phyloP scores from a whole-genome alignment of 2,888 invertebrate genomes.

The Hedya salicella region DNA sequence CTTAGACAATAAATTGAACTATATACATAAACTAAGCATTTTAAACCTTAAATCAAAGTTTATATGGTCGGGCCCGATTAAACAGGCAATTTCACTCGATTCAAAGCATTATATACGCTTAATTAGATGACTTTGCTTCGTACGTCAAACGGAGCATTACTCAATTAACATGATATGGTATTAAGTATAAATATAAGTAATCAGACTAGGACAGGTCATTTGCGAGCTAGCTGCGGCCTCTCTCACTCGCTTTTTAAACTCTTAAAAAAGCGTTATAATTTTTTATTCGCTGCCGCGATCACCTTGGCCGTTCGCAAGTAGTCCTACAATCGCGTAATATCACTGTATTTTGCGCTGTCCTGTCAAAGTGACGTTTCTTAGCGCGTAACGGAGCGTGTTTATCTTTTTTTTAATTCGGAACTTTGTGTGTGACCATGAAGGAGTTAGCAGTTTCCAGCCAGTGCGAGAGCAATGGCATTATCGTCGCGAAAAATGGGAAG shows the following conservation, averaged over 20 bases:
- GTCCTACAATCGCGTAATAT: slow-evolving; percentile 44
- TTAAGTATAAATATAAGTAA: slow-evolving; percentile 36
- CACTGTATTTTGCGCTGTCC: slow-evolving; percentile 44
- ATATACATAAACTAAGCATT: background rate
- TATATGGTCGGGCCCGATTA: background rate
- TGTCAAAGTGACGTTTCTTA: slow-evolving; percentile 79
- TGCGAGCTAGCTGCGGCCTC: slow-evolving; percentile 34
- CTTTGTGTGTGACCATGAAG: slow-evolving; percentile 66
- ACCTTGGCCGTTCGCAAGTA: slow-evolving; percentile 71
- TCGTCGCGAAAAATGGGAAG: slow-evolving; percentile 70
- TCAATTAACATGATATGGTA: slow-evolving; percentile 15
- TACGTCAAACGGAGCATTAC: slow-evolving; percentile 24
- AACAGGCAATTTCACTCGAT: slow-evolving; percentile 2
- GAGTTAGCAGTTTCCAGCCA: slow-evolving; percentile 69
- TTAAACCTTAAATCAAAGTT: background rate
- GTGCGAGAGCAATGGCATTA: slow-evolving; percentile 66
- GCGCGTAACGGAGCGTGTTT: slow-evolving; percentile 63
- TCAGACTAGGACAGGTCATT: slow-evolving; percentile 22
- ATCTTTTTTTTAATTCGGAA: slow-evolving; percentile 45
- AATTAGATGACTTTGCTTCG: slow-evolving; percentile 23
- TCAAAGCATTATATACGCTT: slow-evolving; percentile 5
- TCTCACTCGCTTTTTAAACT: slow-evolving; percentile 36
- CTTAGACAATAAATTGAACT: background rate
- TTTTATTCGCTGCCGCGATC: slow-evolving; percentile 58
- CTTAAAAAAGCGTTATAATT: slow-evolving; percentile 49